phyloP scores from a whole-genome alignment of 2,113 vertebrate genomes.

The Python bivittatus region DNA sequence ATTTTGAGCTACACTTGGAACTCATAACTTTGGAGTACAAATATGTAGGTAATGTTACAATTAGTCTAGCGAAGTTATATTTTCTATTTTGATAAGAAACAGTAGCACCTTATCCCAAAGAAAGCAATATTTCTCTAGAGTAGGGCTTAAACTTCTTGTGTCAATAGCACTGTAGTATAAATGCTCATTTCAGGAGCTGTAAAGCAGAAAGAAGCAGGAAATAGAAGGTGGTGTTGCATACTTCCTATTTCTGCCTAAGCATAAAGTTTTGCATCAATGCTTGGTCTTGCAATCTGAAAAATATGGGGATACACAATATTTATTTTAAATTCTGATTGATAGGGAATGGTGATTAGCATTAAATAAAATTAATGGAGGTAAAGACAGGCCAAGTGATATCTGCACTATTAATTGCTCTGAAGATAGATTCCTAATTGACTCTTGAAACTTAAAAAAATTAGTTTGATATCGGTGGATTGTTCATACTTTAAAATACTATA shows the following conservation, averaged over 20 bases:
- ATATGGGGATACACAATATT: background rate
- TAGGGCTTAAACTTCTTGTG: background rate
- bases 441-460: background rate
- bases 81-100: conserved; percentile 51
- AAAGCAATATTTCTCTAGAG: conserved; percentile 14
- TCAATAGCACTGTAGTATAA: background rate
- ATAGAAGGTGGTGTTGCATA: background rate
- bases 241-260: background rate
- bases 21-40: conserved; percentile 67
- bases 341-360: background rate
- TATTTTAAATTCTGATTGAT: background rate
- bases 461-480: background rate
- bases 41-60: conserved; percentile 72
- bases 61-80: conserved; percentile 61
- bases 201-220: background rate
- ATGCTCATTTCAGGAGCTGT: background rate
- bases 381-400: background rate
- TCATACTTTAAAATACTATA: background rate
- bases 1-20: conserved; percentile 70
- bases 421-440: background rate
- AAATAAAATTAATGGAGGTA: background rate
- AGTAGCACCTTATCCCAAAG: conserved; percentile 25
- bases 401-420: background rate
- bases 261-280: background rate
- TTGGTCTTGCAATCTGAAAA: background rate